Base-by-base conservation (phyloP, 2,113 vertebrate genomes). In the Alces alces region DNA sequence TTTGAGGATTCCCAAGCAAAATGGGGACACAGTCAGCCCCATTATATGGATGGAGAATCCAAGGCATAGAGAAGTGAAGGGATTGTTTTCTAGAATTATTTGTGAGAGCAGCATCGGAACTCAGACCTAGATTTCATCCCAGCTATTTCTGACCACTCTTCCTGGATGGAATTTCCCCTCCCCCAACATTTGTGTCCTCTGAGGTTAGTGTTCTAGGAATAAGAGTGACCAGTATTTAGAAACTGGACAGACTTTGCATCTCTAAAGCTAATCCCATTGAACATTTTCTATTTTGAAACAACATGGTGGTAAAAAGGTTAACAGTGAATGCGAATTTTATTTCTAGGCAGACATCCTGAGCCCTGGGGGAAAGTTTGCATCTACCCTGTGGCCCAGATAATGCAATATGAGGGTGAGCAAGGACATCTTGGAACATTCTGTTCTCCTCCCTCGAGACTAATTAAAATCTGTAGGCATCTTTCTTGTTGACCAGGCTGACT, bases 401-500 rank as follows among this genome's bases (percentile, higher is more conserved):
- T 95, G 98, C 73, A 98, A 94, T 92, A 95, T 96, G 78, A 96
- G 96, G 94, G 96, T 96, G 97, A 88, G 17, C 61, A 97, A 99
- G 91, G 73, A 98, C 97, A 97, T 91, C 93, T 84, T 66, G 97
- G 98, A 99, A 98, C 97, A 97, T 98, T 98, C 60, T 97, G 98
- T 98, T 98, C 97, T 97, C 33, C n/a, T 97, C 98, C 95, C 86
- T 70, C 70, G 92, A 97, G 97, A 96, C 90, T 91, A 84, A 97
- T 98, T 98, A 98, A 97, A 70, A 95, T 80, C 92, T 80, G 95
- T 83, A 52, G 88, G 85, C 84, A 98, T 97, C 90, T 96, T 96
- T 97, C 96, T 96, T 97, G 92, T 96, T 64, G 96, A 90, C 98
- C 96, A 90, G 96, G 86, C 95, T 97, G 66, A 97, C 97, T 98